These are phyloP conservation scores for Sus cebifrons DNA, from an alignment of 2,797 vertebrate genomes.

Conservation along the genomic window DNA sequence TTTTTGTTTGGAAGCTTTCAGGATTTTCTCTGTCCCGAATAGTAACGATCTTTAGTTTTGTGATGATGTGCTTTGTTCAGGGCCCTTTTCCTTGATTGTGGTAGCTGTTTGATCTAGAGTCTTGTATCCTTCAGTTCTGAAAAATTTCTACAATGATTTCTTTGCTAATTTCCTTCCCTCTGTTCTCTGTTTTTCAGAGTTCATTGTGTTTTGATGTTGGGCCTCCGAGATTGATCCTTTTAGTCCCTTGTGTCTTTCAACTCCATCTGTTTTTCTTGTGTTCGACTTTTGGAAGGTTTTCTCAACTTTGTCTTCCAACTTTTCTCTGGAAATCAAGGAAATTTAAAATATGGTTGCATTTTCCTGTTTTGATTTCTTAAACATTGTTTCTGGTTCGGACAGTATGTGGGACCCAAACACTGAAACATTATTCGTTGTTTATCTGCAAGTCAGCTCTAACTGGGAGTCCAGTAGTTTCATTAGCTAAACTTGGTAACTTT, in stretches of 20 bases:
- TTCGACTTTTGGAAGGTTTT: constrained; percentile 40
- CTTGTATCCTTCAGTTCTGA: neutral
- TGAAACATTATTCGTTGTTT: neutral
- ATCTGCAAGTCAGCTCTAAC: constrained; percentile 22
- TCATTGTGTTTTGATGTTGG: neutral
- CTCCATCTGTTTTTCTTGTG: neutral
- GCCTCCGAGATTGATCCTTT: neutral
- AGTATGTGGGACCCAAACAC: neutral
- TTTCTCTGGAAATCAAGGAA: constrained; percentile 17
- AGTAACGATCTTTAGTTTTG: neutral
- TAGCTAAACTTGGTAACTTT: neutral
- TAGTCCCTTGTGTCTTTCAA: neutral
- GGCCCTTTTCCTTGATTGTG: neutral
- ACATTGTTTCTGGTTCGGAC: constrained; percentile 26
- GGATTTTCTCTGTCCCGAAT: neutral
- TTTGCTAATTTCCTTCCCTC: neutral
- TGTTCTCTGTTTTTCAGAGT: neutral
- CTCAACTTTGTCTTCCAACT: constrained; percentile 15
- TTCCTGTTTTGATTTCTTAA: constrained; percentile 7
- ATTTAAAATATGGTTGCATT: constrained; percentile 46
- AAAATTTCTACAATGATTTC: neutral
- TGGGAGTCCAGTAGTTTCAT: neutral
- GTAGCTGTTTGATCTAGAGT: neutral
- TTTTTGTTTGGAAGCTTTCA: neutral
- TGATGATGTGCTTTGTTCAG: neutral